phyloP scores from a whole-genome alignment of 1,140 invertebrate genomes.

The Drosophila pandora region DNA sequence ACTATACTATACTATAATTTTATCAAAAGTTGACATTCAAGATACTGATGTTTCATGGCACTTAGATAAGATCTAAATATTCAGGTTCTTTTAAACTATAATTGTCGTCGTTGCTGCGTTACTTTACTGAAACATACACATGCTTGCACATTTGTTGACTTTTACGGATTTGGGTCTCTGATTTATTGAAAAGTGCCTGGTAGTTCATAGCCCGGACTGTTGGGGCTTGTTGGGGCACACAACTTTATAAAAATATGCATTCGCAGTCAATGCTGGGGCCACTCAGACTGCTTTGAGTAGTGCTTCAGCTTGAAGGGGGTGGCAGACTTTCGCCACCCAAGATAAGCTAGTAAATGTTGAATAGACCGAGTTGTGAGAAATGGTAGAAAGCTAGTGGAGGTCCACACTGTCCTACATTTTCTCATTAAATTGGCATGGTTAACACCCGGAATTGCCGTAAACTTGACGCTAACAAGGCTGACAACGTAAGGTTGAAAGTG shows the following conservation, averaged over 20 bases:
- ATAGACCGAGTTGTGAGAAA: constrained; percentile 4
- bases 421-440: constrained; percentile 78
- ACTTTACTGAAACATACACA: neutral
- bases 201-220: neutral
- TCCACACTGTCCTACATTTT: constrained; percentile 72
- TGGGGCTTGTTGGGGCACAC: constrained; percentile 5
- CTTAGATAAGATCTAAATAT: neutral
- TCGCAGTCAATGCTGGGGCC: constrained; percentile 40
- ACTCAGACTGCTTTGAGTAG: constrained; percentile 72
- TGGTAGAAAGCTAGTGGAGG: neutral
- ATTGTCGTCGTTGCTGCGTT: constrained; percentile 24
- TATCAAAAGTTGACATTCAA: too few species aligned
- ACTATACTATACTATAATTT: too few species aligned
- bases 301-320: constrained; percentile 50
- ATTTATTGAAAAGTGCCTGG: constrained; percentile 45
- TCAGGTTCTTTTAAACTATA: constrained; percentile 2
- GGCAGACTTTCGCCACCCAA: constrained; percentile 24
- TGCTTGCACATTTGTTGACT: constrained; percentile 24
- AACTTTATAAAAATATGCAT: constrained; percentile 22
- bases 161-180: constrained; percentile 30
- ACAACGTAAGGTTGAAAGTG: constrained; percentile 57
- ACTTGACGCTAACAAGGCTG: constrained; percentile 76
- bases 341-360: constrained; percentile 44
- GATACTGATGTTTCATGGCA: too few species aligned
- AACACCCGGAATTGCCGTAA: constrained; percentile 71